Evolutionary conservation across 2,888 invertebrate genomes (phyloP).

Genomic region (Leucoptera coffeella): DNA sequence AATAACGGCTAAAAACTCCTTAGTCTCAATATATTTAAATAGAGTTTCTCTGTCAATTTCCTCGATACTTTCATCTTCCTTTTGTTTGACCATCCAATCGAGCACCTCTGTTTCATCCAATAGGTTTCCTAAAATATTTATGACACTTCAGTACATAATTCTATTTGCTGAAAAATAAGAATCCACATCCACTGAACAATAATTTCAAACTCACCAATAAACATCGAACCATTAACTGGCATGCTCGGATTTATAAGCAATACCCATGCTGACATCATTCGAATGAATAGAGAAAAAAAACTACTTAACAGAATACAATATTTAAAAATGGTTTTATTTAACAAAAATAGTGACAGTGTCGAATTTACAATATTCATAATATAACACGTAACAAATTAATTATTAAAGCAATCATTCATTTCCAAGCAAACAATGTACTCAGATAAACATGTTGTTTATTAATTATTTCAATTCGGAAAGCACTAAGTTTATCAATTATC

Average conservation of each 20-base stretch:
- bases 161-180: too few relatives aligned
- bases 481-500: too few relatives aligned
- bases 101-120: conserved; percentile 75
- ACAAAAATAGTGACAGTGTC: conserved; percentile 39
- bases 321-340: conserved; percentile 46
- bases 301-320: conserved; percentile 15
- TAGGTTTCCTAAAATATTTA: conserved; percentile 44
- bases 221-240: conserved; percentile 38
- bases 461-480: too few relatives aligned
- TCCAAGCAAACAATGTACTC: conserved; percentile 41
- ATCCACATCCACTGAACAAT: conserved; percentile 49
- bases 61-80: conserved; percentile 86
- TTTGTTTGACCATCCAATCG: conserved; percentile 88
- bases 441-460: conserved; percentile 20
- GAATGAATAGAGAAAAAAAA: conserved; percentile 22
- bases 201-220: conserved; percentile 40
- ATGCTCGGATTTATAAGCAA: conserved; percentile 47
- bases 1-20: conserved; percentile 86
- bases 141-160: conserved; percentile 11
- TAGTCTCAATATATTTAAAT: conserved; percentile 78
- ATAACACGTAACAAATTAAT: conserved; percentile 43
- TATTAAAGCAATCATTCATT: conserved; percentile 42
- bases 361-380: conserved; percentile 42
- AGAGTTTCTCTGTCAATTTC: conserved; percentile 80
- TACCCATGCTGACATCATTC: conserved; percentile 51